These are phyloP conservation scores for Pogonomyrmex barbatus DNA, from an alignment of 1,140 invertebrate genomes.

Conservation along the genomic window DNA sequence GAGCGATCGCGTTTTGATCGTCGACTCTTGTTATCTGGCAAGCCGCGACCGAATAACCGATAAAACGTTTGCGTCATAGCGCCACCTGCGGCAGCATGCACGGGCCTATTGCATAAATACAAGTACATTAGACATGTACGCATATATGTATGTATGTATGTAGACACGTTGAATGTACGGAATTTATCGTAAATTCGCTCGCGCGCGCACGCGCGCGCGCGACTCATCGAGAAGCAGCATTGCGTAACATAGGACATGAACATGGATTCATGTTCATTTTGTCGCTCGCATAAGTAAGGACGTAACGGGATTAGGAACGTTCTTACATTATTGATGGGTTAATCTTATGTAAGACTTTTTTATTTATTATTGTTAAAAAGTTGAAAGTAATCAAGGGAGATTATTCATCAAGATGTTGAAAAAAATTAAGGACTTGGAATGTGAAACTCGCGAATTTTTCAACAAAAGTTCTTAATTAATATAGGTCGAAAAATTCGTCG, in stretches of 20 bases:
- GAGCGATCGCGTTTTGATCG: conserved; percentile 58
- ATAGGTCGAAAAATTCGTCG: not conserved
- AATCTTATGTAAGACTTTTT: not conserved
- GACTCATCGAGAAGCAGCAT: conserved; percentile 29
- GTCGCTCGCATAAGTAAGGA: not conserved
- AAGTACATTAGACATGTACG: conserved; percentile 21
- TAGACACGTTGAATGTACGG: conserved; percentile 33
- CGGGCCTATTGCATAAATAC: conserved; percentile 72
- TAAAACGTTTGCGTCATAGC: conserved; percentile 76
- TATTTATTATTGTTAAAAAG: not conserved
- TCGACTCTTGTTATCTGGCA: conserved; percentile 59
- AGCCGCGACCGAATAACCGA: conserved; percentile 64
- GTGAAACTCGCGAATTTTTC: not conserved
- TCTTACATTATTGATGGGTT: not conserved
- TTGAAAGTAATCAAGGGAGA: not conserved
- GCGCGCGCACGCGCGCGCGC: not conserved
- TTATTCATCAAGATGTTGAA: not conserved
- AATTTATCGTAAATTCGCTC: conserved; percentile 58
- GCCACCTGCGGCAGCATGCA: conserved; percentile 72
- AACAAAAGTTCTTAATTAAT: not conserved
- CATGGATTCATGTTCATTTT: not conserved
- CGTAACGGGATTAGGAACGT: not conserved
- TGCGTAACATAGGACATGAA: conserved; percentile 32
- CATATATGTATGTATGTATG: not conserved
- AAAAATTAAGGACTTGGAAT: not conserved